These are phyloP conservation scores for Sebastolobus altivelis DNA, from an alignment of 2,797 vertebrate genomes.

Conservation along the genomic window DNA sequence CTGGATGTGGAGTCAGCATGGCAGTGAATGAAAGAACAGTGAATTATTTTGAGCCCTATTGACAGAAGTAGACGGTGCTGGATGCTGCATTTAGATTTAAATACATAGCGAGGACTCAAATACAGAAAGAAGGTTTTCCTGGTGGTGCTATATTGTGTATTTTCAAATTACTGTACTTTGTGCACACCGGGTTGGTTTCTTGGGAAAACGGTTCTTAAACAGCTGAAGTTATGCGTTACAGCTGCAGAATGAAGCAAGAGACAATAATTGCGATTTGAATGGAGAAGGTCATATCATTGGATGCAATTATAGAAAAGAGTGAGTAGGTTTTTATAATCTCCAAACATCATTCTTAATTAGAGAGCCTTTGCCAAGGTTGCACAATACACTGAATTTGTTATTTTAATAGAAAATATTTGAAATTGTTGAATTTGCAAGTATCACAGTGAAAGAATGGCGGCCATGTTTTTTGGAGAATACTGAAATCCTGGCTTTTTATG, in stretches of 20 bases:
- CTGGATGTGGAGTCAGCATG: conserved; percentile 77
- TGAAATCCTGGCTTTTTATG: neutral
- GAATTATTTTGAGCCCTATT: conserved; percentile 77
- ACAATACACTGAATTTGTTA: neutral
- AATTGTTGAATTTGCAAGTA: neutral
- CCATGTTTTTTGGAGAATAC: neutral
- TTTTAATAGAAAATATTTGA: neutral
- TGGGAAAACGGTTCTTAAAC: conserved; percentile 38
- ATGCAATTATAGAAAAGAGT: neutral
- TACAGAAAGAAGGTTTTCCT: conserved; percentile 41
- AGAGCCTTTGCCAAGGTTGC: neutral
- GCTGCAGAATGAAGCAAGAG: conserved; percentile 16
- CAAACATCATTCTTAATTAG: neutral
- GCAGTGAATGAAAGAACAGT: conserved; percentile 77
- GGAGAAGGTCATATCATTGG: conserved; percentile 19
- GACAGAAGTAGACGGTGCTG: conserved; percentile 69
- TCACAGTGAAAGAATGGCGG: neutral
- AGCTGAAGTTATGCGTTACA: conserved; percentile 22
- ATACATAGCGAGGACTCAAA: conserved; percentile 71
- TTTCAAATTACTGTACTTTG: conserved; percentile 72
- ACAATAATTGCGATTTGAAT: conserved; percentile 30
- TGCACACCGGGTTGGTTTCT: conserved; percentile 50
- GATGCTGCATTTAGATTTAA: conserved; percentile 81
- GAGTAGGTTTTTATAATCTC: conserved; percentile 9
- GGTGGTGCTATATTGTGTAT: conserved; percentile 55